phyloP scores from a whole-genome alignment of 1,140 invertebrate genomes.

The Danaus plexippus region DNA sequence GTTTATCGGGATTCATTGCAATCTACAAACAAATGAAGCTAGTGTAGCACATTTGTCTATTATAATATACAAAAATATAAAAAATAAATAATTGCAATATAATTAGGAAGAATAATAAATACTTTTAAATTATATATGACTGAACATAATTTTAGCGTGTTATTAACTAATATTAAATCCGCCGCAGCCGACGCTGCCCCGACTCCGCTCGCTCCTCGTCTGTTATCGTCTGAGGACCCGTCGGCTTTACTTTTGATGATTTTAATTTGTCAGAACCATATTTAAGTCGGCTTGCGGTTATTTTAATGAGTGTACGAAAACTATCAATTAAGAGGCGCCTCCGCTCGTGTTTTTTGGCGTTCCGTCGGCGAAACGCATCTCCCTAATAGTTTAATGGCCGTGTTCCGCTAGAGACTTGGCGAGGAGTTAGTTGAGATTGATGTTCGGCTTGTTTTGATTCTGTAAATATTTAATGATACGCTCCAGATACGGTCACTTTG shows the following conservation, averaged over 20 bases:
- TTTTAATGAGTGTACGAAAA: conserved; percentile 46
- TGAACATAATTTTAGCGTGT: too few relatives aligned
- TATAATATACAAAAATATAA: too few relatives aligned
- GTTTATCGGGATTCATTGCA: too few relatives aligned
- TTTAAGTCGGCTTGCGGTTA: conserved; percentile 44
- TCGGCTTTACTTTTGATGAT: conserved; percentile 6
- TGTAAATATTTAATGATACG: conserved; percentile 12
- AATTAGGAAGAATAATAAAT: too few relatives aligned
- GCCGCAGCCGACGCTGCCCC: not conserved
- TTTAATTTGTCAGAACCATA: conserved; percentile 62
- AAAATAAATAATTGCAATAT: too few relatives aligned
- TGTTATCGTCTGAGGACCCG: conserved; percentile 25
- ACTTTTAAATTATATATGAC: too few relatives aligned
- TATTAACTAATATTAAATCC: too few relatives aligned
- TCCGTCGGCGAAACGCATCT: too few relatives aligned
- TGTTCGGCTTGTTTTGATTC: conserved; percentile 14
- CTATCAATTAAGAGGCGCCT: conserved; percentile 63
- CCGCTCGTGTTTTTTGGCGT: conserved; percentile 16
- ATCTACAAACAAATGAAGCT: too few relatives aligned
- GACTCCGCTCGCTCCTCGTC: conserved; percentile 7
- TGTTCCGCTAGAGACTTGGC: conserved; percentile 19
- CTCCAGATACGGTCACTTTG: too few relatives aligned
- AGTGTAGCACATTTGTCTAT: too few relatives aligned
- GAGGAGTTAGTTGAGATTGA: conserved; percentile 17
- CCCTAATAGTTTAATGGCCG: not conserved